Evolutionary conservation across 2,888 invertebrate species (phyloP), one percentile per base, ranked within the genome.

Genomic region (Mimumesa dahlbomi): DNA sequence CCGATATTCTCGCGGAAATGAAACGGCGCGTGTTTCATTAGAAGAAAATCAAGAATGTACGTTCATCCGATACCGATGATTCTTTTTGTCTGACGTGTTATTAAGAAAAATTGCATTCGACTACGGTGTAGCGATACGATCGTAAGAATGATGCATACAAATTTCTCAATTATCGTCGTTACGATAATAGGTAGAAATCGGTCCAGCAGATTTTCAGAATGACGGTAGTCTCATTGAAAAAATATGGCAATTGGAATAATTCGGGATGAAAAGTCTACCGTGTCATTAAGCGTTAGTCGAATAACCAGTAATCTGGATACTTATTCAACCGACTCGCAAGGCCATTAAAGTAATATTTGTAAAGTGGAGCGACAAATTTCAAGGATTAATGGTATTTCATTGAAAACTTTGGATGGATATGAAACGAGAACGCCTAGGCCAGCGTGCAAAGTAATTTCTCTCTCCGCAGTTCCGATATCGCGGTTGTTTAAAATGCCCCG

Each of bases 311-410:
- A 13, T n/a, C 18, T 0, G n/a, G 19, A 50, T 29, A 18, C 38
- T 50, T 29, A 22, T 31, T 56, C 31, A 7, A 7, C 9, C 3
- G 56, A 31, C 9, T 36, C 46, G 43, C 49, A 54, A 45, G 49
- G 54, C 11, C 16, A 11, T 31, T 16, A 19, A 2, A 48, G 42
- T 34, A 34, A 61, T 48, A 46, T 16, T 19, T 36, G 13, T 9
- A 53, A 66, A 40, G 53, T 65, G 53, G 46, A 65, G 61, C 52
- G 13, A 38, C 25, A 31, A 19, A 61, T 34, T 40, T 58, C 50
- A 25, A 58, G 58, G 45, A 45, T 64, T 57, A 43, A 63, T 63
- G 31, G 1, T 13, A 22, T 31, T 57, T 36, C 48, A 57, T 58
- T 36, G 31, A 42, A 36, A 57, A 43, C 9, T 65, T 50, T 18